Conservation (phyloP, 2,113 vertebrate genomes). For the Xiphophorus hellerii region DNA sequence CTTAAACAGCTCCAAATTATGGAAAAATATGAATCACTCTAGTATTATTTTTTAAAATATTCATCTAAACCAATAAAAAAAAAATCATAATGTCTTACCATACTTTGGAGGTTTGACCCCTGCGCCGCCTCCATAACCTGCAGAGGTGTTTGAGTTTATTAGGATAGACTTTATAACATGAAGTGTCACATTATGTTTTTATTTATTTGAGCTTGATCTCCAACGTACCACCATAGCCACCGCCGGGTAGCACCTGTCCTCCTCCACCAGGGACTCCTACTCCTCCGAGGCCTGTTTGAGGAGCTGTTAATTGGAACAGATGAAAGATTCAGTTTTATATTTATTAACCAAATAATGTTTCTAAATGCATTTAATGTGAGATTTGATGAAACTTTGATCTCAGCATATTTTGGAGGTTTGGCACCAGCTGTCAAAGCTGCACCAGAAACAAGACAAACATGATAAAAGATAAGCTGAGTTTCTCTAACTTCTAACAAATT, state of each 20-base stretch:
- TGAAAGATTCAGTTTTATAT: neutral
- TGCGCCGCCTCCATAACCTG: conserved; percentile 57
- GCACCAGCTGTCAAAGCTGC: conserved; percentile 55
- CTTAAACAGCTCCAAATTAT: neutral
- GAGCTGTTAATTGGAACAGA: conserved; percentile 26
- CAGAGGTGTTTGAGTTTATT: neutral
- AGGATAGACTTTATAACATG: neutral
- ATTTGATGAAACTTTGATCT: conserved; percentile 25
- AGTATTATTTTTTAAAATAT: neutral
- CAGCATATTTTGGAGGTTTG: conserved; percentile 67
- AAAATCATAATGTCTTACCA: conserved; percentile 23
- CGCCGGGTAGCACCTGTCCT: conserved; percentile 48
- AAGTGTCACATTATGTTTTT: neutral
- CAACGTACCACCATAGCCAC: conserved; percentile 49
- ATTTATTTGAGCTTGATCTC: neutral
- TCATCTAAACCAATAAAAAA: conserved; percentile 1
- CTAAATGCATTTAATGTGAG: neutral
- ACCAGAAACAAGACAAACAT: conserved; percentile 13
- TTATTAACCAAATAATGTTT: conserved; percentile 3
- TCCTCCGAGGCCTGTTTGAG: conserved; percentile 44
- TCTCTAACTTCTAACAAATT: neutral
- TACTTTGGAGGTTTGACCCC: conserved; percentile 60
- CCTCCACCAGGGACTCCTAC: conserved; percentile 45
- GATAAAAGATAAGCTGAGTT: neutral
- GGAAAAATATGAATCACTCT: too few species aligned